These are phyloP conservation scores for Synergus umbraculus DNA, from an alignment of 2,888 invertebrate species.

Conservation along the genomic window DNA sequence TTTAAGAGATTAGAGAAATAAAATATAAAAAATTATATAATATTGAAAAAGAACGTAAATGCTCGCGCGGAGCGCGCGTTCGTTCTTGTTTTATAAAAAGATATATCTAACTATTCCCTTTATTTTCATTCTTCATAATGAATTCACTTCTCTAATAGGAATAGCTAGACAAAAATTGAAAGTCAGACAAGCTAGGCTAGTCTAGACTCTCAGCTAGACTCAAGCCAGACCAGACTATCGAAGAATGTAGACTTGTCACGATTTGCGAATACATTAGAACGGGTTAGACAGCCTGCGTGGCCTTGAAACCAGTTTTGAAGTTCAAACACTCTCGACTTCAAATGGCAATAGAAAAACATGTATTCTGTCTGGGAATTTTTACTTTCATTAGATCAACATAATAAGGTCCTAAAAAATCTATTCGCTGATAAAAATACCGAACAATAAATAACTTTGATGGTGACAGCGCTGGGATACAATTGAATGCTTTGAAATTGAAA, in stretches of 20 bases:
- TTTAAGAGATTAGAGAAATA: too few species aligned
- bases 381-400: constrained; percentile 22
- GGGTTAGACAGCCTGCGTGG: constrained; percentile 45
- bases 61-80: too few species aligned
- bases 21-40: too few species aligned
- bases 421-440: not conserved
- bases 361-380: constrained; percentile 9
- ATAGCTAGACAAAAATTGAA: constrained; percentile 1
- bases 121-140: too few species aligned
- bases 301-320: constrained; percentile 48
- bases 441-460: not conserved
- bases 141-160: not conserved
- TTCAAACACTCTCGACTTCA: not conserved
- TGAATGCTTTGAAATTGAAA: not conserved
- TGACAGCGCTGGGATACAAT: not conserved
- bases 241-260: constrained; percentile 46
- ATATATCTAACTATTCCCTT: not conserved
- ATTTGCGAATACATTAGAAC: constrained; percentile 53
- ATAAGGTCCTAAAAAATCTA: not conserved
- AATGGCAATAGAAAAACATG: constrained; percentile 26
- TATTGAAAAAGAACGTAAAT: too few species aligned
- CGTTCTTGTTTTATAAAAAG: constrained; percentile 43
- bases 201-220: constrained; percentile 48
- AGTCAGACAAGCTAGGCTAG: constrained; percentile 3
- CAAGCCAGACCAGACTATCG: constrained; percentile 49